Base-by-base conservation (phyloP, 2,113 vertebrate genomes). In the Platanista minor region DNA sequence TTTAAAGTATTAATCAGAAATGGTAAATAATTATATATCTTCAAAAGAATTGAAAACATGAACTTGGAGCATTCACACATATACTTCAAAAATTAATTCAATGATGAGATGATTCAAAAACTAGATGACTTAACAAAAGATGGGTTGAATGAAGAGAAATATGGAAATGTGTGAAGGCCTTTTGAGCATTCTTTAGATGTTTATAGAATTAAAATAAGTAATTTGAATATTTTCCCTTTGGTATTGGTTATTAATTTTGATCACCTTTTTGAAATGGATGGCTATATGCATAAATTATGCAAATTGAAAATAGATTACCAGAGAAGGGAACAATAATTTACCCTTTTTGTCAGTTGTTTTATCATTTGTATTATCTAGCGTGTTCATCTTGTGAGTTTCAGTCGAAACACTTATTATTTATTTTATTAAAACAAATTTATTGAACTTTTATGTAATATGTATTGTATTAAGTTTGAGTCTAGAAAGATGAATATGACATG, bases 81-180 rank as follows among this genome's bases (percentile, higher is more conserved):
- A 59, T 91, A 69, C 33, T 92, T 95, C 25, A 86, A 93, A 92
- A 77, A 92, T 85, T 64, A 85, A 21, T 72, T 95, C 10, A 96
- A 1, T 90, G 36, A 74, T 52, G 43, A 89, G 54, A n/a, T 64
- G 49, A 85, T 69, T 78, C 61, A 95, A 85, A 74, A 90, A n/a
- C 18, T 62, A 49, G n/a, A 80, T 94, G 75, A 83, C 83, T 80
- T 10, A 80, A 29, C 21, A 86, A 94, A 94, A 66, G 64, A 49
- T 72, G 27, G 11, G 8, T 72, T 90, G 39, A 90, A 78, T 93
- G 36, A 93, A 83, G 54, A 86, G 29, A 94, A 61, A 57, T 52
- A 71, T 39, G 59, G 39, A 49, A 77, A 39, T 75, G 17, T 89
- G 12, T 71, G 21, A 87, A 64, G 39, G 15, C 3, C 14, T 29